phyloP scores from a whole-genome alignment of 2,888 invertebrate genomes.

The Aporophyla nigra region DNA sequence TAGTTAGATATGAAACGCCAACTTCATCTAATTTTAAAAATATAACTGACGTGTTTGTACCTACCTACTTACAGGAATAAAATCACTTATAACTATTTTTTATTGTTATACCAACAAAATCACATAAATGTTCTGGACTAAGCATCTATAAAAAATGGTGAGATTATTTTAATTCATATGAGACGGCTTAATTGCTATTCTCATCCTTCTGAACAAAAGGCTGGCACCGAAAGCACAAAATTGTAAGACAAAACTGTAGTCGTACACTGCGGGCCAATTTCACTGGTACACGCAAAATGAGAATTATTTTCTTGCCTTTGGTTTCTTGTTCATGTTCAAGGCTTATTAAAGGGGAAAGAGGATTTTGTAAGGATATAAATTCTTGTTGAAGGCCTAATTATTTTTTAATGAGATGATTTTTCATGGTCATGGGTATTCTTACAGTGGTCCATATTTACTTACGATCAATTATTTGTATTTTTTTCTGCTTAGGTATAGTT shows the following conservation, averaged over 20 bases:
- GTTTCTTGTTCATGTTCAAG: constrained; percentile 43
- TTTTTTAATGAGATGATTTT: constrained; percentile 43
- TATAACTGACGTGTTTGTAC: no score
- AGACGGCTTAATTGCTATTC: constrained; percentile 66
- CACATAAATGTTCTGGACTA: constrained; percentile 23
- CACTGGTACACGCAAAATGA: constrained; percentile 52
- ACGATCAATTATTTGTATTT: neutral
- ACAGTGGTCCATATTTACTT: neutral
- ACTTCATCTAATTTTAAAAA: no score
- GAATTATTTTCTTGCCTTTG: constrained; percentile 45
- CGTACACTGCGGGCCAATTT: constrained; percentile 56
- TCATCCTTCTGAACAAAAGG: constrained; percentile 55
- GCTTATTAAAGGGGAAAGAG: constrained; percentile 39
- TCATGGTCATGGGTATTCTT: constrained; percentile 5
- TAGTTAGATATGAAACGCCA: no score
- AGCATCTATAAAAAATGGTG: constrained; percentile 42
- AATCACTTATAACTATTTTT: neutral
- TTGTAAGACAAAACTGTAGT: constrained; percentile 58
- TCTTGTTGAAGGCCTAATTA: constrained; percentile 35
- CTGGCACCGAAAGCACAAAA: constrained; percentile 46
- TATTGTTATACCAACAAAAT: constrained; percentile 29
- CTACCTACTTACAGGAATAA: no score
- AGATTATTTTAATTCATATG: constrained; percentile 66
- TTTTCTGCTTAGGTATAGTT: no score
- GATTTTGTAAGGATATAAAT: constrained; percentile 42